These are phyloP conservation scores for Poicephalus gulielmi DNA, from an alignment of 2,113 vertebrate genomes.

Conservation along the genomic window DNA sequence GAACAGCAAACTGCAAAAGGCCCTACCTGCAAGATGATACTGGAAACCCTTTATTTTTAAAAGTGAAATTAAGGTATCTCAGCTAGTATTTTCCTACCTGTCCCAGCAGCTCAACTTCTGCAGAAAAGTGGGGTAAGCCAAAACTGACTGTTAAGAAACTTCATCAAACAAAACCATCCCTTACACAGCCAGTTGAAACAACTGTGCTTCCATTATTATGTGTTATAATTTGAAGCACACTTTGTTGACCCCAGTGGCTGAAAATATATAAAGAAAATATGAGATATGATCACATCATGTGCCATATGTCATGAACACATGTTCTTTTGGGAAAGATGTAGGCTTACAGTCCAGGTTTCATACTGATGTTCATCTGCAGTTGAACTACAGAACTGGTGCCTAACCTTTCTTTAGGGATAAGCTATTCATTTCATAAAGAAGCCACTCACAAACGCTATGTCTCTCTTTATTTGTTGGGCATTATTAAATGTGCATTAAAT, in stretches of 20 bases:
- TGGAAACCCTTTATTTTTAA: not conserved
- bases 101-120: not conserved
- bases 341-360: not conserved
- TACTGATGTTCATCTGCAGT: not conserved
- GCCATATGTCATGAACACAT: not conserved
- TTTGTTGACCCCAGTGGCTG: not conserved
- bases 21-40: not conserved
- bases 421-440: not conserved
- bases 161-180: not conserved
- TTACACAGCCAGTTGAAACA: not conserved
- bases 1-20: not conserved
- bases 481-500: not conserved
- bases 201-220: not conserved
- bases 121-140: not conserved
- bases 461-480: not conserved
- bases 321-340: not conserved
- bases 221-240: not conserved
- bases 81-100: not conserved
- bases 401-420: not conserved
- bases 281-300: not conserved
- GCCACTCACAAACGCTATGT: not conserved
- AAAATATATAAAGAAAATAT: not conserved
- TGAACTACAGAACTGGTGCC: not conserved
- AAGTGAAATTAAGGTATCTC: not conserved
- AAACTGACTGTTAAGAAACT: not conserved